Base-by-base conservation (phyloP, 1,140 invertebrate genomes). In the Metopolophium dirhodum region DNA sequence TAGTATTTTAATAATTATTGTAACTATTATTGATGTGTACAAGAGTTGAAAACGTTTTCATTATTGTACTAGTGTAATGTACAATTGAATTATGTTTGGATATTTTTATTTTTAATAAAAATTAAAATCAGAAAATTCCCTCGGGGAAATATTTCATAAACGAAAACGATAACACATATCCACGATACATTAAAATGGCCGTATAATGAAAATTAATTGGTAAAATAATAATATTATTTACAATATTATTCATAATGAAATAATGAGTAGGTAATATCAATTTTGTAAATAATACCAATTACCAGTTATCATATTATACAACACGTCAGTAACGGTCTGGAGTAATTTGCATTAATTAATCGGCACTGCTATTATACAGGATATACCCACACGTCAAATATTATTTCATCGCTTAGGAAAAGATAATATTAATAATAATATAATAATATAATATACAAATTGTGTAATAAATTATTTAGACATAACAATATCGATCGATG, bases 241-340 rank as follows among this genome's bases (percentile, higher is more conserved):
- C 49, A 51, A 51, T 51, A 51, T 51, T 51, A 77, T 77, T 4
- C 61, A 18, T 77, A 77, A n/a, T 77, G 30, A 77, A 77, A 77
- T n/a, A 77, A 77, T 77, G 61, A 77, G 61, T 14, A 37, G 37
- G 37, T 37, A n/a, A n/a, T 77, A 77, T 77, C 61, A 77, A 77
- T 77, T 77, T 77, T 77, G 61, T 35, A 77, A 77, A 77, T 77
- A n/a, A 77, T n/a, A n/a, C 61, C 61, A 77, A n/a, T n/a, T 77
- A 77, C 61, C 61, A 77, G 18, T 30, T 77, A 77, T 77, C 61
- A n/a, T 77, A 61, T 61, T 51, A 51, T 51, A 54, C 6, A 35
- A n/a, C 61, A 77, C n/a, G 61, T 77, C 61, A 77, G 30, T 11
- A n/a, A n/a, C n/a, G 30, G 61, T 18, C 14, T 14, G 6, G 1